phyloP scores from a whole-genome alignment of 2,888 invertebrate species.

The Morpho deidamia region DNA sequence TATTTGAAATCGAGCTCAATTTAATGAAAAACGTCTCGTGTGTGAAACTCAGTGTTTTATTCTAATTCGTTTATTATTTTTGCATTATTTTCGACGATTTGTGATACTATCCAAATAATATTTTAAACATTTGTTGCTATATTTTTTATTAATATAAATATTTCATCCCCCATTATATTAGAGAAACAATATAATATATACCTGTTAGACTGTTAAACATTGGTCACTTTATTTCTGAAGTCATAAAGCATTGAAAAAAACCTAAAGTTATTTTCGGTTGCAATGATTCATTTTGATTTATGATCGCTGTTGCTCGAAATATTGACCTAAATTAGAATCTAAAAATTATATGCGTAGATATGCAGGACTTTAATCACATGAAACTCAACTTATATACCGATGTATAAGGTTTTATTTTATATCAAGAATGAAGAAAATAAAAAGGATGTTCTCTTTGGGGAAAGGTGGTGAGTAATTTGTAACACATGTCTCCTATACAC shows the following conservation, averaged over 20 bases:
- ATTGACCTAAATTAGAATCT: not conserved
- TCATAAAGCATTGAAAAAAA: not conserved
- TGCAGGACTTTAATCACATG: not conserved
- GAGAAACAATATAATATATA: too few species aligned
- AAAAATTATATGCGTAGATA: conserved; percentile 1
- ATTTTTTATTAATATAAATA: too few species aligned
- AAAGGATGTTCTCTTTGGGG: conserved; percentile 57
- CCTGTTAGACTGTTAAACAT: too few species aligned
- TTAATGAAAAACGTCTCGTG: conserved; percentile 6
- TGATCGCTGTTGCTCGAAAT: not conserved
- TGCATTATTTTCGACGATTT: too few species aligned
- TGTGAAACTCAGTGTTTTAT: not conserved
- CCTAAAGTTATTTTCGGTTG: not conserved
- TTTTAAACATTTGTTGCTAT: not conserved
- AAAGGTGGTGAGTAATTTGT: conserved; percentile 49
- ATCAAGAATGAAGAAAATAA: conserved; percentile 59
- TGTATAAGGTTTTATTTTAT: conserved; percentile 6
- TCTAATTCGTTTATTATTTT: too few species aligned
- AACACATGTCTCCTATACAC: too few species aligned
- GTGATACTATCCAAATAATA: not conserved
- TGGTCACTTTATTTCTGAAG: too few species aligned
- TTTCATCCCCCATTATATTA: too few species aligned
- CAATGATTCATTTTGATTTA: not conserved
- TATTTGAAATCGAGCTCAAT: conserved; percentile 9
- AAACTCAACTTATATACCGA: conserved; percentile 6